Base-by-base conservation (phyloP, 2,888 invertebrate species). In the Rhogogaster chlorosoma region DNA sequence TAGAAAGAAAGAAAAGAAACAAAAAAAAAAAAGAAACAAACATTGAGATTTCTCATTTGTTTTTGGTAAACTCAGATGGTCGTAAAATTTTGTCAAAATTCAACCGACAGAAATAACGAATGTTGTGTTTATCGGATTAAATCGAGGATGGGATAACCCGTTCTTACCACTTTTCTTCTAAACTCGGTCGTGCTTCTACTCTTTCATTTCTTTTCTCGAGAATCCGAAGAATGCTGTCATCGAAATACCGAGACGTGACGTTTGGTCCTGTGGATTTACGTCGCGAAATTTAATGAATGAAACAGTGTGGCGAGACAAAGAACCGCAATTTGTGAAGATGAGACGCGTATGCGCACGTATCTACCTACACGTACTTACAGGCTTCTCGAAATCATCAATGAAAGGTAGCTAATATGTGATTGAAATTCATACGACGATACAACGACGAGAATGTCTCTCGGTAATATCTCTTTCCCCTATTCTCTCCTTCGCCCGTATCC, bases 361-460 rank as follows among this genome's bases (percentile, higher is more conserved):
- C 7, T 38, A 38, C 38, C 1, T 38, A 10, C 15, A 15, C 45
- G 12, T 45, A 45, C 45, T 18, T 12, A 10, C 26, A 67, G 12
- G 1, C n/a, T 70, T 70, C 36, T 32, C 32, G 1, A 36, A 87
- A 88, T 88, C 88, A 88, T 88, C 88, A 90, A 90, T 90, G 88
- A 88, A 86, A 89, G 86, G 88, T 88, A 87, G 89, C n/a, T 53
- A 53, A 53, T 7, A 53, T 86, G 88, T 89, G 89, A 91, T 91
- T 91, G 91, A 90, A 90, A 91, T 91, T 91, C 91, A 89, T 87
- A 78, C 67, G 75, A 73, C 10, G 67, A 73, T 36, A 22, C 84
- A 22, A 84, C 75, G 26, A 26, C 29, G 29, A 29, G 5, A 29
- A 32, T 67, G 18, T 29, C 67, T 67, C 32, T 18, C 18, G 67